phyloP scores from a whole-genome alignment of 1,140 invertebrate species.

The Drosophila parvula region DNA sequence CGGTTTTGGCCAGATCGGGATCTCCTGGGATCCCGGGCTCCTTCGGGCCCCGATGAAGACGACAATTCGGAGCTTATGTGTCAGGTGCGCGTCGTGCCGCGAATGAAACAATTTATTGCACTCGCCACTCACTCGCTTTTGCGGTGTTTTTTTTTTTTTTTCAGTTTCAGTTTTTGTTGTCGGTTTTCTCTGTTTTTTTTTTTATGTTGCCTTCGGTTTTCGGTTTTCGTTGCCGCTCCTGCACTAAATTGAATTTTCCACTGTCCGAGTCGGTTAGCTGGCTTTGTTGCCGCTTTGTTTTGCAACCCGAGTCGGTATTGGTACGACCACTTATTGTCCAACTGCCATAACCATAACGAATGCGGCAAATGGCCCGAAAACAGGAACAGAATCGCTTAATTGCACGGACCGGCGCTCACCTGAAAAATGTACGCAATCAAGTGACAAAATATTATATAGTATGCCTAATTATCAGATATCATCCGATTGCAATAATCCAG shows the following conservation, averaged over 20 bases:
- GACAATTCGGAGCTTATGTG: slow-evolving; percentile 77
- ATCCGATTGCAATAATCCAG: slow-evolving; percentile 5
- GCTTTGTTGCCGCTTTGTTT: slow-evolving; percentile 22
- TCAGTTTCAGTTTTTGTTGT: slow-evolving; percentile 3
- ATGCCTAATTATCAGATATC: slow-evolving; percentile 5
- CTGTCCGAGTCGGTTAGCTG: slow-evolving; percentile 21
- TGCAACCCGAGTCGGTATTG: slow-evolving; percentile 32
- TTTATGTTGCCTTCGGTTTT: slow-evolving; percentile 11
- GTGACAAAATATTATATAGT: slow-evolving; percentile 45
- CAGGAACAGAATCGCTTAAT: slow-evolving; percentile 19
- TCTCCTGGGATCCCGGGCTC: slow-evolving; percentile 9
- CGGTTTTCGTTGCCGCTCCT: slow-evolving; percentile 25
- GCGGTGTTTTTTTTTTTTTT: slow-evolving; percentile 32
- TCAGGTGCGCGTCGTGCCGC: slow-evolving; percentile 73
- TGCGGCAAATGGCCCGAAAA: slow-evolving; percentile 40
- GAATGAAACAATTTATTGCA: slow-evolving; percentile 80
- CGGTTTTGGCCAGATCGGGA: slow-evolving; percentile 41
- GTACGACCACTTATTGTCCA: slow-evolving; percentile 51
- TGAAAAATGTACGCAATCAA: slow-evolving; percentile 13
- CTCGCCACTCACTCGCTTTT: slow-evolving; percentile 56
- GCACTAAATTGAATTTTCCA: slow-evolving; percentile 70
- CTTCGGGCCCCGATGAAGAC: slow-evolving; percentile 59
- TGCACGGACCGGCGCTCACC: slow-evolving; percentile 13
- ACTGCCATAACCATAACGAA: slow-evolving; percentile 50
- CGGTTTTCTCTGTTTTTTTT: background rate